Base-by-base conservation (phyloP, 2,888 invertebrate species). In the Pammene fasciana region DNA sequence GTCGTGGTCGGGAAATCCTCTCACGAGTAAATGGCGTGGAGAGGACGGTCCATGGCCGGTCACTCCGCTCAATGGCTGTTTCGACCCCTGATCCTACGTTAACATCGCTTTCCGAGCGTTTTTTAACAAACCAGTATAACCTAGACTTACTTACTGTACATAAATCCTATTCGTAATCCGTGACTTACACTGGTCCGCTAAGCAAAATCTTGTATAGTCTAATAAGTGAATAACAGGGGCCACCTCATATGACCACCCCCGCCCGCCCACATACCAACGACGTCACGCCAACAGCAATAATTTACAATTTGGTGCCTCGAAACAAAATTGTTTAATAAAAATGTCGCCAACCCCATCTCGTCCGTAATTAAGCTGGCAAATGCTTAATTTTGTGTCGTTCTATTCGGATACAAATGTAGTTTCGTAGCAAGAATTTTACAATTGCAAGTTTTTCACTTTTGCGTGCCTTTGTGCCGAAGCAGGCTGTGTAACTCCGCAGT, bases 21-120 rank as follows among this genome's bases (percentile, higher is more conserved):
- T 72, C 70, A 73, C 72, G 76, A 70, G 76, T 74, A 77, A 79
- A 78, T 76, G 74, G 73, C 57, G 72, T 59, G 67, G 71, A 68
- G 73, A 73, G 77, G 72, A 54, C 72, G 74, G 72, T 72, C 75
- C 72, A 65, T 70, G 77, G 72, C 56, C 72, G 74, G 72, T 72
- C 75, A 72, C 66, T 70, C 61, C 57, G 72, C 68, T 59, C 70
- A 71, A 72, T 70, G 68, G 72, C 67, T 26, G 72, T 71, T 64
- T 18, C 60, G 65, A 66, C 68, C 55, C 68, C 68, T 41, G 34
- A 34, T n/a, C 6, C 18, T 54, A 34, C 5, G 13, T 14, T n/a
- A 11, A 8, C 34, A 34, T 11, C 13, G 8, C 50, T 50, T 18
- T 5, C 18, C 26, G 7, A 26, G 18, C 5, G 13, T 11, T 3